Conservation (phyloP, 2,113 vertebrate genomes). For the Holacanthus passer region DNA sequence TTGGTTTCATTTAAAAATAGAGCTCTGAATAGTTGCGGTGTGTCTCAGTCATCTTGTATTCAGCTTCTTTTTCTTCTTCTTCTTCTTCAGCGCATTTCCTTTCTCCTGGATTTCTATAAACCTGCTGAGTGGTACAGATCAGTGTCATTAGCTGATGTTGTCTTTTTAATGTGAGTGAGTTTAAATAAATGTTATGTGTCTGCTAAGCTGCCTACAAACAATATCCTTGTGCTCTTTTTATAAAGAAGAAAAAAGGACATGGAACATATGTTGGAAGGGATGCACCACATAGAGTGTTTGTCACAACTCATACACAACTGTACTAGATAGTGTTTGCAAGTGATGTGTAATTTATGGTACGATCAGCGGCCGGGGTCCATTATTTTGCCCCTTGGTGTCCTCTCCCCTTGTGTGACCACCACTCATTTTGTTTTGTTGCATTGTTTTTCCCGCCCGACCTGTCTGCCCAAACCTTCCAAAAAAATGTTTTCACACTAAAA, state of each 20-base stretch:
- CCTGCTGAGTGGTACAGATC: conserved; percentile 21
- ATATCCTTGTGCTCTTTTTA: not conserved
- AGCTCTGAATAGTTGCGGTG: conserved; percentile 22
- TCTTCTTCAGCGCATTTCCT: conserved; percentile 10
- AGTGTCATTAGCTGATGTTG: not conserved
- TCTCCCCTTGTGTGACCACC: too few species aligned
- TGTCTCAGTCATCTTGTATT: conserved; percentile 37
- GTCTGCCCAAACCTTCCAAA: too few species aligned
- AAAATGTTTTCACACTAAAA: too few species aligned
- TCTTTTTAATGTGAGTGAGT: conserved; percentile 19
- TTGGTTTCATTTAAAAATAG: conserved; percentile 56
- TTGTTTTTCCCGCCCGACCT: too few species aligned
- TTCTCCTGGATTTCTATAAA: conserved; percentile 18
- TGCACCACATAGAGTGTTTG: not conserved
- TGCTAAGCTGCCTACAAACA: not conserved
- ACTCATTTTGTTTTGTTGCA: too few species aligned
- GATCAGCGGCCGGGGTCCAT: too few species aligned
- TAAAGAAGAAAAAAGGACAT: not conserved
- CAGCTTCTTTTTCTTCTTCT: not conserved
- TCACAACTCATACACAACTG: not conserved
- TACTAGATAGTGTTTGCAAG: too few species aligned
- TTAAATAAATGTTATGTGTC: not conserved
- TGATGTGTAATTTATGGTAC: too few species aligned
- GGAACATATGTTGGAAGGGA: not conserved
- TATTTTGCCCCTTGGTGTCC: too few species aligned